phyloP scores from a whole-genome alignment of 2,113 vertebrate species.

The Archocentrus centrarchus region DNA sequence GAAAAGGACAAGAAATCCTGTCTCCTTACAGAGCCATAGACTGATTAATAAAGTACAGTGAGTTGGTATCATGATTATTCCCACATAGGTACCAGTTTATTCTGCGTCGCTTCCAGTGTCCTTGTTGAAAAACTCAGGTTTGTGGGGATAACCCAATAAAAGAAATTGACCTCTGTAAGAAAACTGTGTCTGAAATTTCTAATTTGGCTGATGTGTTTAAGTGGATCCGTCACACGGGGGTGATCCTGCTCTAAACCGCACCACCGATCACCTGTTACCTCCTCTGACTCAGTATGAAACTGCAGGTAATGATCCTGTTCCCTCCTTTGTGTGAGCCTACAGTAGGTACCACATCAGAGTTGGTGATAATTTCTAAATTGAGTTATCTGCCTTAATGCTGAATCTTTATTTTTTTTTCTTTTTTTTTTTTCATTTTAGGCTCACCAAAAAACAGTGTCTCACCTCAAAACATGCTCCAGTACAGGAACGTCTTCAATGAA shows the following conservation, averaged over 20 bases:
- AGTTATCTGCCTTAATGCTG: not conserved
- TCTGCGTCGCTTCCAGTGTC: constrained; percentile 37
- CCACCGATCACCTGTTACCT: constrained; percentile 21
- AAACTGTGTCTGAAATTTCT: not conserved
- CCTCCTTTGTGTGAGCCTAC: not conserved
- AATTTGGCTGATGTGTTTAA: not conserved
- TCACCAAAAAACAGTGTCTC: not conserved
- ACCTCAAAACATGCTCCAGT: constrained; percentile 51
- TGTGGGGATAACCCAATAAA: constrained; percentile 20
- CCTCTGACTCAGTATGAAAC: constrained; percentile 14
- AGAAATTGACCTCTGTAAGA: not conserved
- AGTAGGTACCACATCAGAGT: constrained; percentile 16
- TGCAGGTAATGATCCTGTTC: not conserved
- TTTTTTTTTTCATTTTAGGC: constrained; percentile 26
- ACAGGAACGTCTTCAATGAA: constrained; percentile 69
- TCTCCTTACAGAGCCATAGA: not conserved
- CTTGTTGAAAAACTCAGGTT: constrained; percentile 59
- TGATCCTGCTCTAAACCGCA: not conserved
- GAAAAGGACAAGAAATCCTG: not conserved
- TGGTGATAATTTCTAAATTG: not conserved
- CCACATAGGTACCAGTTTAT: constrained; percentile 53
- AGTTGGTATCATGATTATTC: constrained; percentile 15
- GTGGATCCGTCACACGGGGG: constrained; percentile 14
- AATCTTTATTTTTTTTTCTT: not conserved
- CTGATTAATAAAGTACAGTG: not conserved